Evolutionary conservation across 2,888 invertebrate species (phyloP).

Genomic region (Dicyrtomina minuta): DNA sequence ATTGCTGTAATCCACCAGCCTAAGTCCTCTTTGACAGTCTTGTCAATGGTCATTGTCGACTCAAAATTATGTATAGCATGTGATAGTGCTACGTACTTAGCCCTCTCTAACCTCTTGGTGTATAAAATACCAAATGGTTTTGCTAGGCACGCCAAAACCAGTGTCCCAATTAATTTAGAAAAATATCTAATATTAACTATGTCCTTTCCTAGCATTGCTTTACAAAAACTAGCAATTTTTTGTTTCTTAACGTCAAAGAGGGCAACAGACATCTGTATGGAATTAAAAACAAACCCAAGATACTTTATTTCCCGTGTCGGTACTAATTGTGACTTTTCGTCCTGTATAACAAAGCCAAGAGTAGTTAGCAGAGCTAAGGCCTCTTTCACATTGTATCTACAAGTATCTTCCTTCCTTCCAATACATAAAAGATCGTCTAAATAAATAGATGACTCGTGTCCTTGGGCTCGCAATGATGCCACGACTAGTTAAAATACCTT

Average conservation of each 20-base stretch:
- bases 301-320: too few relatives aligned
- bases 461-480: too few relatives aligned
- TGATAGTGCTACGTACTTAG: conserved; percentile 20
- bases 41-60: neutral
- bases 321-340: conserved; percentile 1
- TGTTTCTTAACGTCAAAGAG: neutral
- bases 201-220: too few relatives aligned
- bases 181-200: neutral
- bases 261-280: conserved; percentile 2
- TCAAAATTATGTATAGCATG: neutral
- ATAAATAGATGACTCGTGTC: too few relatives aligned
- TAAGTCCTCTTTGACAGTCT: neutral
- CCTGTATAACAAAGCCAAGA: conserved; percentile 1
- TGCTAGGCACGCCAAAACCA: conserved; percentile 31
- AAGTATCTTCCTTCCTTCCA: neutral
- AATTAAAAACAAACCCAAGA: conserved; percentile 20
- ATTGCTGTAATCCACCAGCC: conserved; percentile 6
- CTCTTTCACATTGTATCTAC: neutral
- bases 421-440: conserved; percentile 15
- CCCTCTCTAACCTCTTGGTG: conserved; percentile 22
- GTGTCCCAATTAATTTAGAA: conserved; percentile 3
- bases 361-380: neutral
- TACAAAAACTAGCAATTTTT: neutral
- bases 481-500: conserved; percentile 20
- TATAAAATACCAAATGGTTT: conserved; percentile 29